Percentiles rank a stretch among this genome's conserved stretches.
Evolutionary conservation across 2,113 vertebrate species (phyloP).

Genomic region (Clinocottus analis): DNA sequence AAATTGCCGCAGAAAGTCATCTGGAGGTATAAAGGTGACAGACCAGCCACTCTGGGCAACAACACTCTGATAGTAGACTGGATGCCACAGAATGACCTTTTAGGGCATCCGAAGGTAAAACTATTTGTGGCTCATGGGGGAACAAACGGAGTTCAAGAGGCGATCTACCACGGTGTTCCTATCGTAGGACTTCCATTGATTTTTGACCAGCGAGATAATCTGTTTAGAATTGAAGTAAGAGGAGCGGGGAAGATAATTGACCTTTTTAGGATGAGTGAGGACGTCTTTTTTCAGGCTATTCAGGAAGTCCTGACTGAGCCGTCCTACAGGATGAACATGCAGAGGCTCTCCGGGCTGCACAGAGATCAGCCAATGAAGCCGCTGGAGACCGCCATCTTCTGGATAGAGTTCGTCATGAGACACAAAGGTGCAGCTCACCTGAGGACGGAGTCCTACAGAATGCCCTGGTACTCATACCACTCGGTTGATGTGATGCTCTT

Average conservation of each 20-base stretch:
- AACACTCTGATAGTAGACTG: conserved; percentile 80
- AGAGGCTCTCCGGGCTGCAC: conserved; percentile 78
- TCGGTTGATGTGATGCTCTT: conserved; percentile 73
- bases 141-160: conserved; percentile 79
- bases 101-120: conserved; percentile 76
- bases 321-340: conserved; percentile 78
- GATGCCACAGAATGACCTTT: conserved; percentile 82
- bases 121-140: conserved; percentile 80
- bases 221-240: conserved; percentile 65
- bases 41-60: conserved; percentile 71
- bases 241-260: conserved; percentile 72
- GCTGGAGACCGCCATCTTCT: conserved; percentile 78
- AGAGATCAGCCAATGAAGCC: conserved; percentile 76
- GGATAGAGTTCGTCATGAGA: conserved; percentile 83
- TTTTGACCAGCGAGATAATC: conserved; percentile 81
- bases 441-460: conserved; percentile 69
- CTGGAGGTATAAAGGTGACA: conserved; percentile 71
- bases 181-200: conserved; percentile 78
- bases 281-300: conserved; percentile 68
- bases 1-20: conserved; percentile 81
- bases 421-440: conserved; percentile 82
- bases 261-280: conserved; percentile 59
- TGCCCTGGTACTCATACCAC: conserved; percentile 81
- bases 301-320: conserved; percentile 75
- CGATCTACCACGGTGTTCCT: conserved; percentile 79